Percentiles rank a stretch among this genome's conserved stretches.
Evolutionary conservation across 2,113 vertebrate species (phyloP).

Genomic region (Xyliphius kryptos): DNA sequence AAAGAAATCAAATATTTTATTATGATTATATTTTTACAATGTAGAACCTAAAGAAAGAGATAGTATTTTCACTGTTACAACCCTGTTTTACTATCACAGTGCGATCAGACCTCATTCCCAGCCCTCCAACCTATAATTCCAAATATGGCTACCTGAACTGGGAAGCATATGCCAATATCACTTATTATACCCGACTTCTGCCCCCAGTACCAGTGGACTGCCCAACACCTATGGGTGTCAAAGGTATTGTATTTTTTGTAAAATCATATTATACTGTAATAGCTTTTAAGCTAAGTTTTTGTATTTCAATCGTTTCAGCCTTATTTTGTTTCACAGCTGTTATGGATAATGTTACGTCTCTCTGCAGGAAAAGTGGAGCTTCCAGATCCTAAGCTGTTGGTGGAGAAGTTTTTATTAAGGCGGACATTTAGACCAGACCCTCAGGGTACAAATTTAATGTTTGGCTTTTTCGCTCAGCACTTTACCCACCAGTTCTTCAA

Average conservation of each 20-base stretch:
- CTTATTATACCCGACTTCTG: constrained; percentile 83
- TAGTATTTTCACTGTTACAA: no score
- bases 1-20: no score
- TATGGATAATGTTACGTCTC: no score
- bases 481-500: constrained; percentile 98
- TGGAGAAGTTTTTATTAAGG: constrained; percentile 70
- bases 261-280: no score
- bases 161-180: constrained; percentile 84
- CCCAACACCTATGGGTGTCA: constrained; percentile 81
- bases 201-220: constrained; percentile 82
- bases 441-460: constrained; percentile 84
- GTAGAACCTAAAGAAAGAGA: no score
- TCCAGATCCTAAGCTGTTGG: constrained; percentile 71
- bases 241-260: no score
- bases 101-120: constrained; percentile 80
- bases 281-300: no score
- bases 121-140: constrained; percentile 85
- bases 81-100: constrained; percentile 51
- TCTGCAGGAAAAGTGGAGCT: constrained; percentile 74
- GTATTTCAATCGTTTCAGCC: no score
- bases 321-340: no score
- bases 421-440: constrained; percentile 77
- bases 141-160: constrained; percentile 84
- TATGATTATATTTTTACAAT: no score
- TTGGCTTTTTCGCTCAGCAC: constrained; percentile 95